Evolutionary conservation across 2,797 vertebrate genomes (phyloP).

Genomic region (Xerus rutilus): DNA sequence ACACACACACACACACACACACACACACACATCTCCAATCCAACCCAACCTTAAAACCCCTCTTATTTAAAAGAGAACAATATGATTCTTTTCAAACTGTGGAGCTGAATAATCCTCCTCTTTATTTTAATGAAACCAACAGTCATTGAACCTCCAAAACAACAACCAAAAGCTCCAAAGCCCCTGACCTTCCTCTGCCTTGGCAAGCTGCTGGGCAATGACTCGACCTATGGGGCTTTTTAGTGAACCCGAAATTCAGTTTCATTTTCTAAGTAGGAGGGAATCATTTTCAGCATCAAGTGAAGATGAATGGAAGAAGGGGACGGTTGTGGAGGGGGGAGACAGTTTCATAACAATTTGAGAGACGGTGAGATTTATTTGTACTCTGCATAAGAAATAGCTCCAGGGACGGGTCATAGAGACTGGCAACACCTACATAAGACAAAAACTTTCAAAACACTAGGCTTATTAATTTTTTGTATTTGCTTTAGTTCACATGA

Average conservation of each 20-base stretch:
- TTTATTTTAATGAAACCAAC: slow-evolving; percentile 76
- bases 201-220: neutral
- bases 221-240: neutral
- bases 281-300: neutral
- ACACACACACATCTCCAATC: neutral
- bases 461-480: neutral
- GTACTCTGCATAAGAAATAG: neutral
- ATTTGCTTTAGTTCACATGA: slow-evolving; percentile 52
- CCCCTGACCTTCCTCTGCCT: neutral
- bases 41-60: slow-evolving; percentile 29
- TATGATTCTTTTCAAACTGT: slow-evolving; percentile 48
- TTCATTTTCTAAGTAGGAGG: slow-evolving; percentile 67
- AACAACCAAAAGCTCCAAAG: neutral
- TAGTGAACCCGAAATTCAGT: slow-evolving; percentile 15
- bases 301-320: neutral
- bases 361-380: neutral
- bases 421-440: neutral
- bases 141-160: slow-evolving; percentile 58
- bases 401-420: neutral
- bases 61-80: slow-evolving; percentile 78
- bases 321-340: neutral
- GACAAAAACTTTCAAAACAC: slow-evolving; percentile 15
- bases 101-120: slow-evolving; percentile 43
- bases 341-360: neutral
- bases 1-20: too few species aligned